Percentiles rank a stretch among this genome's conserved stretches.
Evolutionary conservation across 2,888 invertebrate species (phyloP).

Genomic region (Plemyria rubiginata): DNA sequence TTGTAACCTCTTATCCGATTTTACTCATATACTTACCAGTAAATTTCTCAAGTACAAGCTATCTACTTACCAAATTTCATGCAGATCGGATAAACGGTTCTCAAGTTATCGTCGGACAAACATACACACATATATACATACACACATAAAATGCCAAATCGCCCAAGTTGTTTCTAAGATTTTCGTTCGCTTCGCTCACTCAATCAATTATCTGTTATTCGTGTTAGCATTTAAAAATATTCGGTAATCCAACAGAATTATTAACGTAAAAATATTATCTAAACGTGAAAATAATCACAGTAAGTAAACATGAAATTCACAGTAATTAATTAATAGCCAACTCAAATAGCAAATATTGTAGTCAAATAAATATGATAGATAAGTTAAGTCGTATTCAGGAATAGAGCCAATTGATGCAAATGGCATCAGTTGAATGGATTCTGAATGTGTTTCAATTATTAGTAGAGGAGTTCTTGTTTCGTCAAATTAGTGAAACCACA

Average conservation of each 20-base stretch:
- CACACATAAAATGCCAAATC: no score
- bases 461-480: constrained; percentile 14
- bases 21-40: no score
- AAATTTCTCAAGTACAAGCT: no score
- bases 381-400: constrained; percentile 5
- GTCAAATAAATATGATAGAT: not conserved
- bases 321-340: not conserved
- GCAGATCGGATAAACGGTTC: no score
- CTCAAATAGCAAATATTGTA: not conserved
- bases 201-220: not conserved
- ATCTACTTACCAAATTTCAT: no score
- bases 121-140: no score
- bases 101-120: no score
- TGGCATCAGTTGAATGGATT: constrained; percentile 23
- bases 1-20: no score
- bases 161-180: no score
- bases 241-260: not conserved
- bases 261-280: not conserved
- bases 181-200: no score
- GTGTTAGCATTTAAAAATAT: not conserved
- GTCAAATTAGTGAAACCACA: constrained; percentile 41
- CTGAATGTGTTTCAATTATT: constrained; percentile 25
- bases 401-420: constrained; percentile 25
- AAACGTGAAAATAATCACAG: not conserved
- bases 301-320: not conserved